Evolutionary conservation across 2,888 invertebrate genomes (phyloP), one percentile per base, ranked within the genome.

Genomic region (Drosophila diplacantha): DNA sequence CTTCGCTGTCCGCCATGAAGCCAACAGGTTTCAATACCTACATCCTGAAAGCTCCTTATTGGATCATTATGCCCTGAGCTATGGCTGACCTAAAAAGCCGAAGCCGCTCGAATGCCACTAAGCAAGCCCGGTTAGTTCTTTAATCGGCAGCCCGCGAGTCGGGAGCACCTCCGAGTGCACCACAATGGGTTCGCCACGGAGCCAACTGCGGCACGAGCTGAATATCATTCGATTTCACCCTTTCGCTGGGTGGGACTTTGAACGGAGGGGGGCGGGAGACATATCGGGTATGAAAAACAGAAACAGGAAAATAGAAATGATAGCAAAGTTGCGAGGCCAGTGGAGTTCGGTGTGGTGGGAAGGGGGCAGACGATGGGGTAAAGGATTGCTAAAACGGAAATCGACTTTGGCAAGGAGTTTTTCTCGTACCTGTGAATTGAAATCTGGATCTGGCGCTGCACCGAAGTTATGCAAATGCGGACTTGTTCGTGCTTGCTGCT

Each of bases 231-330:
- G 63, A 63, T 64, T 62, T 38, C 43, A 63, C 61, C 63, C 61
- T 52, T 51, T 24, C 12, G 9, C 16, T 43, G 6, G 32, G 8
- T 5, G n/a, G 29, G 12, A 43, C 26, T 14, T 32, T 3, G 12
- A 3, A 24, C 24, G 24, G 37, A 3, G 11, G 22, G 11, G 38
- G 32, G 60, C 9, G 31, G 50, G 32, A 35, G 63, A 62, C 62
- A 62, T 61, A 61, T 61, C 63, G 62, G 63, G 60, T 62, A 61
- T 61, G 60, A 58, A 65, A 65, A 66, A 66, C 50, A 69, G 68
- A 72, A 66, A 75, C 59, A 64, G 71, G 69, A 78, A 83, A 83
- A 79, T 81, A 80, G 81, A 81, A 79, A 77, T 76, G 76, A 83
- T 80, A 75, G 71, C 76, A 49, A 69, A 68, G 67, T 69, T 67